Conservation (phyloP, 1,140 invertebrate species). For the Anagrus nilaparvatae region DNA sequence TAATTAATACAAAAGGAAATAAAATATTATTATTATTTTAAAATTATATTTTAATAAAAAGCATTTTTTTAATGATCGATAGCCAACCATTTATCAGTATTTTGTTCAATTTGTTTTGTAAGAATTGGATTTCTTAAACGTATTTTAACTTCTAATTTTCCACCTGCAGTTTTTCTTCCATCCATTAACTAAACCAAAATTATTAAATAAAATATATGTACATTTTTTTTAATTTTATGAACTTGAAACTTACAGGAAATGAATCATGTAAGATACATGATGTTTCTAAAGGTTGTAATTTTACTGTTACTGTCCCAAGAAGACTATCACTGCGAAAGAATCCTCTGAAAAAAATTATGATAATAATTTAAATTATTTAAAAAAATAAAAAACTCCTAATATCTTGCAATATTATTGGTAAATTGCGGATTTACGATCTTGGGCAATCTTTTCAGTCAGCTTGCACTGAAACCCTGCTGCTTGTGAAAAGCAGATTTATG, state of each 20-base stretch:
- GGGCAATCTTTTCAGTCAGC: too few species aligned
- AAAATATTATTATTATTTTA: too few species aligned
- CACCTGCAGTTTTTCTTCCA: conserved; percentile 75
- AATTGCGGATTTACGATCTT: too few species aligned
- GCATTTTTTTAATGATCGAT: conserved; percentile 54
- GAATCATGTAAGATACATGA: conserved; percentile 82
- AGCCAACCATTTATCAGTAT: conserved; percentile 87
- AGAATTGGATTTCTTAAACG: conserved; percentile 84
- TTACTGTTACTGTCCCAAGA: conserved; percentile 76
- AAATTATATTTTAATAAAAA: too few species aligned
- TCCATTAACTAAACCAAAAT: conserved; percentile 64
- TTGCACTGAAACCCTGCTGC: too few species aligned
- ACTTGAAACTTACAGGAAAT: conserved; percentile 66
- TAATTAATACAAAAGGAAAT: too few species aligned
- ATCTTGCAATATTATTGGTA: not conserved
- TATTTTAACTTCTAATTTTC: conserved; percentile 85
- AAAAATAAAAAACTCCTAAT: conserved; percentile 5
- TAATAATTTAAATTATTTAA: conserved; percentile 1
- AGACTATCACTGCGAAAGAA: conserved; percentile 78
- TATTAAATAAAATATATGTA: conserved; percentile 11
- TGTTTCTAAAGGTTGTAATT: conserved; percentile 75
- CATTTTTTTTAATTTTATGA: not conserved
- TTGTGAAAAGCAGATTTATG: too few species aligned
- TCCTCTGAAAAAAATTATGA: conserved; percentile 69
- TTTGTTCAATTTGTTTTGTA: conserved; percentile 80